Conservation (phyloP, 2,888 invertebrate genomes). For the Caenorhabditis imperialis region DNA sequence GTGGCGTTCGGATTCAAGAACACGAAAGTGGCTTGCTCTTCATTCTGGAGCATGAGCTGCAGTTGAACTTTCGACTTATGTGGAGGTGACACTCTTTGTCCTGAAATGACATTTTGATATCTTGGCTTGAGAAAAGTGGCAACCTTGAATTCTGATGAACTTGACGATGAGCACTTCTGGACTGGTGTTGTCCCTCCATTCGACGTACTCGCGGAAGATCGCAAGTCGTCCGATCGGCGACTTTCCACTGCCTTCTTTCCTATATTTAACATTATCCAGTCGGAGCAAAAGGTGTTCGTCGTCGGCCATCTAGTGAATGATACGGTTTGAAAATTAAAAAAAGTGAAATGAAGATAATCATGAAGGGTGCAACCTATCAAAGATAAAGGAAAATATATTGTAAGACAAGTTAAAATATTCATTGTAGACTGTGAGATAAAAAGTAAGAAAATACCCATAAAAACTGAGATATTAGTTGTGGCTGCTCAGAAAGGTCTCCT, state of each 20-base stretch:
- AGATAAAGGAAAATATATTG: no score
- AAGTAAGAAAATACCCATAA: background rate
- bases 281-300: constrained; percentile 53
- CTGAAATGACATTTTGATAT: constrained; percentile 81
- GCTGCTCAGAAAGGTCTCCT: constrained; percentile 9
- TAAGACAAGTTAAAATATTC: constrained; percentile 1
- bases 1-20: constrained; percentile 90
- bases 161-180: constrained; percentile 63
- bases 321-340: no score
- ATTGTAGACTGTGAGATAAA: background rate
- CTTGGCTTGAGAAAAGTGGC: background rate
- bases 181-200: constrained; percentile 71
- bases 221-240: constrained; percentile 72
- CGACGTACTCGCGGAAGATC: constrained; percentile 69
- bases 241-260: constrained; percentile 70
- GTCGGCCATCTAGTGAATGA: constrained; percentile 47
- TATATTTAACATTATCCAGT: constrained; percentile 73
- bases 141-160: constrained; percentile 73
- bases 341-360: no score
- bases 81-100: constrained; percentile 94
- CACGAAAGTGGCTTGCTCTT: constrained; percentile 87
- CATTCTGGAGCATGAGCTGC: constrained; percentile 94
- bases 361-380: no score
- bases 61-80: constrained; percentile 98
- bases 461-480: constrained; percentile 1